A percentile compares a stretch with the other conserved stretches of the same genome.
These are phyloP conservation scores for Regulus satrapa DNA, from an alignment of 2,113 vertebrate genomes.

Conservation along the genomic window DNA sequence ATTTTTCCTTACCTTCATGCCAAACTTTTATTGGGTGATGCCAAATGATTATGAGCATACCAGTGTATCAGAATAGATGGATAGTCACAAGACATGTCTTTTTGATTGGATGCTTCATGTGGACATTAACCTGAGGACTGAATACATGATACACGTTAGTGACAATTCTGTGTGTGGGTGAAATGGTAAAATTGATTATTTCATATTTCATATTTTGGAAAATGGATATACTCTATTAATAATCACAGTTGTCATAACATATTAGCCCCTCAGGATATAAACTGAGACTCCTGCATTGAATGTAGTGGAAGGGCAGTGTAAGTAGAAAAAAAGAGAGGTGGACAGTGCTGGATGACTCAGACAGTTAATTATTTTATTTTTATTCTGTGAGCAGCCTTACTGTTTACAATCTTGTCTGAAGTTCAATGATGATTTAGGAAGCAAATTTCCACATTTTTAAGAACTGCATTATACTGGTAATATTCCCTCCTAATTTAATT, in stretches of 20 bases:
- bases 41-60: neutral
- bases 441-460: neutral
- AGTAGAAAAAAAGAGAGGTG: neutral
- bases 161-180: neutral
- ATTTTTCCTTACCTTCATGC: neutral
- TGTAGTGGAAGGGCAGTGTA: neutral
- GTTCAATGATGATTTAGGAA: neutral
- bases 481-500: fast-evolving
- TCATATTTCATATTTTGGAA: neutral
- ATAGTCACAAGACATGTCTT: neutral
- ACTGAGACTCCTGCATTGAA: neutral
- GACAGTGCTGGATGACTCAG: neutral
- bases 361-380: neutral
- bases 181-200: neutral
- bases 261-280: neutral
- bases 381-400: neutral
- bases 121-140: neutral
- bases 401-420: neutral
- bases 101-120: neutral
- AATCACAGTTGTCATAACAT: neutral
- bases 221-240: neutral
- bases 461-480: neutral
- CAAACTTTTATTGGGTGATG: neutral
- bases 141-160: neutral
- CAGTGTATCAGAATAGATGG: neutral